phyloP scores from a whole-genome alignment of 2,113 vertebrate genomes.

The Parus major region DNA sequence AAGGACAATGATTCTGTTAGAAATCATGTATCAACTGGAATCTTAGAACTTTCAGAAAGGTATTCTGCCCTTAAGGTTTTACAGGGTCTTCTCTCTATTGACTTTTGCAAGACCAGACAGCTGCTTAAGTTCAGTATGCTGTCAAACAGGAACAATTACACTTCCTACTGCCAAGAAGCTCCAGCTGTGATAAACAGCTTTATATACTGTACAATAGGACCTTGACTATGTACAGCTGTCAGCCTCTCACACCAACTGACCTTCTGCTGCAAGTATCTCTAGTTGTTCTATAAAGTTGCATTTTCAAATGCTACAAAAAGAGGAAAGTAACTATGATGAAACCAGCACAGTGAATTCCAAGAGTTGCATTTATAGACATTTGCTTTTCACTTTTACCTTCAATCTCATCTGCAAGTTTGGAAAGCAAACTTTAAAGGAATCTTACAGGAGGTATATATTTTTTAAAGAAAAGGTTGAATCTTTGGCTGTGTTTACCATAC shows the following conservation, averaged over 20 bases:
- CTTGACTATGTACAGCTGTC: background rate
- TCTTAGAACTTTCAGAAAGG: background rate
- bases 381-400: background rate
- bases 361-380: background rate
- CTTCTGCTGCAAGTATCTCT: background rate
- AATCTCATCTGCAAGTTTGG: background rate
- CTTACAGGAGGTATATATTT: conserved; percentile 51
- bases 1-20: background rate
- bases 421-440: conserved; percentile 55
- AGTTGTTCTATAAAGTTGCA: background rate
- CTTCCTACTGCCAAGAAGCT: conserved; percentile 15
- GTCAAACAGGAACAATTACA: background rate
- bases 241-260: background rate
- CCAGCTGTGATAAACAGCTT: background rate
- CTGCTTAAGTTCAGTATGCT: background rate
- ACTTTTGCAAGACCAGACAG: background rate
- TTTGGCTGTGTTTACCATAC: conserved; percentile 37
- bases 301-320: background rate
- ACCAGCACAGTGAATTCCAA: background rate
- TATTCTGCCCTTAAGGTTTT: background rate
- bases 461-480: background rate
- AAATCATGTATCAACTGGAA: background rate
- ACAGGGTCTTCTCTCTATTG: background rate
- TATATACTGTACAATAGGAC: background rate
- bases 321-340: background rate